Evolutionary conservation across 2,113 vertebrate species (phyloP), one percentile per base, ranked within the genome.

Genomic region (Hemichromis elongatus): DNA sequence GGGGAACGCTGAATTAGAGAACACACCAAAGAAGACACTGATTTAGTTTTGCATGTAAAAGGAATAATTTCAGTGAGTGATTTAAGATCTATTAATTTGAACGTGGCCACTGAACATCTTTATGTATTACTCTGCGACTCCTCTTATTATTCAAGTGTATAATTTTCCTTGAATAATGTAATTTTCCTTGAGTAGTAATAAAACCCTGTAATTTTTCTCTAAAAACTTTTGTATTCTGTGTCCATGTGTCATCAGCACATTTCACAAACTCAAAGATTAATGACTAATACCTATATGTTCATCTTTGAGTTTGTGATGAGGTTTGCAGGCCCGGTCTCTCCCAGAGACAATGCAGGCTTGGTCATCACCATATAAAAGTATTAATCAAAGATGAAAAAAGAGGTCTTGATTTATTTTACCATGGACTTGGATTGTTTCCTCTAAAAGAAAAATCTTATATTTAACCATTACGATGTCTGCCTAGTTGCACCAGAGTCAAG

Each of bases 1-100:
- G n/a, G n/a, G n/a, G n/a, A n/a, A n/a, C n/a, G n/a, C n/a, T n/a
- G n/a, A n/a, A 13, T 21, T 53, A n/a, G 9, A 79, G 52, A 80
- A 77, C 10, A 90, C 73, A 53, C 77, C 57, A 88, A 37, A 81
- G 33, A 24, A 10, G 19, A 52, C 24, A 5, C 7, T 9, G 14
- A 59, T 84, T 56, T 14, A 61, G 77, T 77, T 87, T 78, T 82
- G 4, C 35, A 66, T 79, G 9, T 80, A n/a, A 79, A 90, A 82
- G 83, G 66, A 5, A 82, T 61, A 56, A 80, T 59, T 40, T 79
- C 30, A 53, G 1, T 42, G 14, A 84, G 21, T 59, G 40, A 70
- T 40, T 87, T 53, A n/a, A 50, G 28, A 77, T 52, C 70, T 52
- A 6, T 55, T 83, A 10, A 54, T 66, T 77, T 70, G 1, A 82